Base-by-base conservation (phyloP, 2,797 vertebrate species). In the Acestrorhynchus altus region DNA sequence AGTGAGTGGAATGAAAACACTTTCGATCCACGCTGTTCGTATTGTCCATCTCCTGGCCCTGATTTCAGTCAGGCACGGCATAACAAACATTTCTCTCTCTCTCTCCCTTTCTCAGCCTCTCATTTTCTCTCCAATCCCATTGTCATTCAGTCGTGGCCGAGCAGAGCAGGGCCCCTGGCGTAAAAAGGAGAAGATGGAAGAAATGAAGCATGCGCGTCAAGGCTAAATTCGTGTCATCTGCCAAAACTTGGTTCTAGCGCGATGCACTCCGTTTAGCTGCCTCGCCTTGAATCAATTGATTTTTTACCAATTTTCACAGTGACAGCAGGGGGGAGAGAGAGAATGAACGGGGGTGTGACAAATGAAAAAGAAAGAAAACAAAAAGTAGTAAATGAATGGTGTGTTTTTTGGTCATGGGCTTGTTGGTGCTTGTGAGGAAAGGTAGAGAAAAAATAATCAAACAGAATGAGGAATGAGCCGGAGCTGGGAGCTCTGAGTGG, bases 181-280 rank as follows among this genome's bases (percentile, higher is more conserved):
- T 24, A 56, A 70, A n/a, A 46, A 54, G n/a, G 18, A 10, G 64
- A 72, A 60, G 61, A 60, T 42, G 63, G 69, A 13, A 28, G 49
- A 76, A 76, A 81, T 76, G 73, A 81, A 72, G 79, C 73, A 54
- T 61, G 70, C 44, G 46, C 64, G 24, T 79, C 76, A 79, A 76
- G 68, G 83, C 73, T 69, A 72, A 69, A 76, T 56, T 74, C 40
- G 57, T 70, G 73, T 59, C 69, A 26, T 80, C 76, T 81, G 79
- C 72, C 72, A 76, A 79, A 79, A 81, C 73, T 84, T 59, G 61
- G 76, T 75, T 81, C 76, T 73, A 63, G 28, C 40, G 56, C 64
- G 69, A 76, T 65, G 77, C 79, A 61, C 79, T 76, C 65, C 76
- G 74, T 81, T 81, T 79, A 74, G 56, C 59, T 57, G 15, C 44